phyloP scores from a whole-genome alignment of 2,797 vertebrate genomes.

The Siniperca undulata region DNA sequence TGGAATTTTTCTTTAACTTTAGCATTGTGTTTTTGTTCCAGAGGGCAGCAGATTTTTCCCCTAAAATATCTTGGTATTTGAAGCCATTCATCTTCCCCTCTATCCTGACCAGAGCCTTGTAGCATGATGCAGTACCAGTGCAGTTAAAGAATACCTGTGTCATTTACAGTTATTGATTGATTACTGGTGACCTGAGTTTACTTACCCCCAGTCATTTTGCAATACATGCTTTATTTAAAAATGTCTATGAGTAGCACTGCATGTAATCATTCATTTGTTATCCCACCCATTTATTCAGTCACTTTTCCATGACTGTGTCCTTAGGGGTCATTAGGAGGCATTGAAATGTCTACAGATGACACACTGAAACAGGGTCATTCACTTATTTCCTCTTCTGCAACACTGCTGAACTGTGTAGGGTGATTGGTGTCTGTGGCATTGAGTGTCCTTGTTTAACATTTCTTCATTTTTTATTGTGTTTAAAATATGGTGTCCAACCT shows the following conservation, averaged over 20 bases:
- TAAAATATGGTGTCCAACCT: not conserved
- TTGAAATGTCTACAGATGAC: conserved; percentile 33
- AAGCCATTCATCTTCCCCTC: conserved; percentile 47
- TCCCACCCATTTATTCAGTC: not conserved
- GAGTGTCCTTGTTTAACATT: conserved; percentile 21
- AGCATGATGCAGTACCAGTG: conserved; percentile 25
- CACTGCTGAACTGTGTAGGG: conserved; percentile 21
- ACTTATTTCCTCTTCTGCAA: conserved; percentile 20
- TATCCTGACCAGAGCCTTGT: conserved; percentile 18
- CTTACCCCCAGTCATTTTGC: not conserved
- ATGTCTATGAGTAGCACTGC: not conserved
- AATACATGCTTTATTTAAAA: not conserved
- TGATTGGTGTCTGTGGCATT: conserved; percentile 3
- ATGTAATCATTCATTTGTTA: conserved; percentile 17
- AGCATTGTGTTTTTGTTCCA: conserved; percentile 47
- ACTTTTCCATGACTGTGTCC: conserved; percentile 10
- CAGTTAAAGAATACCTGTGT: not conserved
- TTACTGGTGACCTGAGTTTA: not conserved
- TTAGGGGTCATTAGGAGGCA: conserved; percentile 13
- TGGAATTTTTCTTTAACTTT: conserved; percentile 43
- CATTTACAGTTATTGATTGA: conserved; percentile 1
- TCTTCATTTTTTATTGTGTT: conserved; percentile 21
- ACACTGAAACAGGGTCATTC: conserved; percentile 9
- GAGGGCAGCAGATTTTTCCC: conserved; percentile 16
- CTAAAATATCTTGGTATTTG: conserved; percentile 21